These are phyloP conservation scores for Rana temporaria DNA, from an alignment of 2,113 vertebrate species.

Conservation along the genomic window DNA sequence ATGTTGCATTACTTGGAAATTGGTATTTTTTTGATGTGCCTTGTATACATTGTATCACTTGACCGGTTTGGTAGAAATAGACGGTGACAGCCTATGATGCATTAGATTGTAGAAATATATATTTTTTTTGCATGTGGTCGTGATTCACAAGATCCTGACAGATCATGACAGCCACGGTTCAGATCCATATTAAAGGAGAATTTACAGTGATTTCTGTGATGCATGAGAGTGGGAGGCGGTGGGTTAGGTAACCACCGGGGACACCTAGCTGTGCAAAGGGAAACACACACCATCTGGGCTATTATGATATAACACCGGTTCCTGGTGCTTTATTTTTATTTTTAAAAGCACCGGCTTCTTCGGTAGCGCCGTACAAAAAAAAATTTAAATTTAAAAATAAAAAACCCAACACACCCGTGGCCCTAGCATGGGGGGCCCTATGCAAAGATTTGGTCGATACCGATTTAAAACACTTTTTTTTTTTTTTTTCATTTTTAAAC, in stretches of 20 bases:
- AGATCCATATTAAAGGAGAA: constrained; percentile 24
- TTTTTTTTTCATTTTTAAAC: neutral
- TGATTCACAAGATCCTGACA: constrained; percentile 40
- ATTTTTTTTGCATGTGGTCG: constrained; percentile 10
- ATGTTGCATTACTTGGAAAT: no score
- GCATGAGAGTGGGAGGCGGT: neutral
- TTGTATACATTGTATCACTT: neutral
- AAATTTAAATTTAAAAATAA: neutral
- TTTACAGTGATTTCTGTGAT: constrained; percentile 39
- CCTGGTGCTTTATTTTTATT: no score
- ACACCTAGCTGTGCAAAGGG: constrained; percentile 30
- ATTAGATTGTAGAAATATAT: constrained; percentile 11
- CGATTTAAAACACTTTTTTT: neutral
- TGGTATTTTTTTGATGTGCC: no score
- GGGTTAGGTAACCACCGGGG: constrained; percentile 40
- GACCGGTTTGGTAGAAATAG: neutral
- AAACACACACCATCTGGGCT: constrained; percentile 35
- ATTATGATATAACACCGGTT: constrained; percentile 14
- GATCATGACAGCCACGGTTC: neutral
- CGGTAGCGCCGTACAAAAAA: neutral
- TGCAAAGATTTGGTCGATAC: no score
- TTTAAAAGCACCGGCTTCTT: neutral
- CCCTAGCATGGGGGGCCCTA: neutral
- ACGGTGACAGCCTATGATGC: neutral
- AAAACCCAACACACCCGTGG: neutral